Evolutionary conservation across 1,140 invertebrate genomes (phyloP).

Genomic region (Portunus trituberculatus): DNA sequence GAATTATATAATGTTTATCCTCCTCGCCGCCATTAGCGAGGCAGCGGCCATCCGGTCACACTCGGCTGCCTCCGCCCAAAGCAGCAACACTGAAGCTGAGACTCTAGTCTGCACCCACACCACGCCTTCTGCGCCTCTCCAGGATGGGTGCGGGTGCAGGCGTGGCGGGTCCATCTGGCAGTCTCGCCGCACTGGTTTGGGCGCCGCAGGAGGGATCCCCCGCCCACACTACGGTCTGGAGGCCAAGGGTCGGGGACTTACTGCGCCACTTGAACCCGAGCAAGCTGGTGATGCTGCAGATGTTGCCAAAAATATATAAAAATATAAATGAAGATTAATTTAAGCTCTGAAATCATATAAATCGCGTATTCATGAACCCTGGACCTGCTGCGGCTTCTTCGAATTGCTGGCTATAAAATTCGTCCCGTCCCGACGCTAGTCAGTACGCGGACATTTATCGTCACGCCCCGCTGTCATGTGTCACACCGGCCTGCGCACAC

Average conservation of each 20-base stretch:
- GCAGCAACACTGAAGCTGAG: neutral
- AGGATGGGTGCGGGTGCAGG: neutral
- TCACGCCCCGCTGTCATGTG: neutral
- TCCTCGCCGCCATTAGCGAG: neutral
- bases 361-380: neutral
- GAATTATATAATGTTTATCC: neutral
- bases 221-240: neutral
- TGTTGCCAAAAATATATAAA: neutral
- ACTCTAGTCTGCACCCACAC: neutral
- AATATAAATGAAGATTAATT: neutral
- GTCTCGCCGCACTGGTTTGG: neutral
- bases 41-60: neutral
- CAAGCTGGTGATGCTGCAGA: neutral
- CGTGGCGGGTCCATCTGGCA: neutral
- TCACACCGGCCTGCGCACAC: neutral
- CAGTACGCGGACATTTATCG: neutral
- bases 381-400: neutral
- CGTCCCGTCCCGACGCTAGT: neutral
- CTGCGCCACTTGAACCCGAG: neutral
- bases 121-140: neutral
- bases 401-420: neutral
- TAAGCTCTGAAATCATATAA: neutral
- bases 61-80: neutral
- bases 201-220: neutral
- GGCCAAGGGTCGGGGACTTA: slow-evolving; percentile 8